phyloP scores from a whole-genome alignment of 2,113 vertebrate species.

The Diphyllodes magnificus region DNA sequence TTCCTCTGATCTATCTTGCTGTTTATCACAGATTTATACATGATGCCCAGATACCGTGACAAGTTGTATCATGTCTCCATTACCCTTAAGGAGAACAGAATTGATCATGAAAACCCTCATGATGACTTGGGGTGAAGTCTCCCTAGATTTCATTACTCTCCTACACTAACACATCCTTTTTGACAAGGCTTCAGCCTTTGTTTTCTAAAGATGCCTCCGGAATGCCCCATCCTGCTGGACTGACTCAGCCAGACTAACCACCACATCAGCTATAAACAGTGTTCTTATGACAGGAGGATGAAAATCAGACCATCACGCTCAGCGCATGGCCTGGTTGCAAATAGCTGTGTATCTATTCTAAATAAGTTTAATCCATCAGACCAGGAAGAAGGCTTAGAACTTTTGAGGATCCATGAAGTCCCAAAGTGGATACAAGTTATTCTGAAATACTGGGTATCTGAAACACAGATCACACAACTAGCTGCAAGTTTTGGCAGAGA shows the following conservation, averaged over 20 bases:
- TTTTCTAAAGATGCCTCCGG: slow-evolving; percentile 37
- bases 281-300: neutral
- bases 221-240: neutral
- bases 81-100: neutral
- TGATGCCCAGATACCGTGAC: neutral
- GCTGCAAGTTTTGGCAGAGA: neutral
- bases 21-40: neutral
- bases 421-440: neutral
- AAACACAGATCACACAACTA: neutral
- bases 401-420: neutral
- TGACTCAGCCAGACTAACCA: slow-evolving; percentile 12
- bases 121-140: slow-evolving; percentile 9
- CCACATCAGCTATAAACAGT: neutral
- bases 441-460: neutral
- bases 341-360: neutral
- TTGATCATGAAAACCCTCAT: neutral
- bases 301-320: neutral
- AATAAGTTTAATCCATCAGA: neutral
- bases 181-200: slow-evolving; percentile 40
- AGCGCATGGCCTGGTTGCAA: neutral
- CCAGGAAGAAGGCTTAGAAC: neutral
- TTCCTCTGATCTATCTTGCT: neutral
- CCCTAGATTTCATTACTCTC: neutral
- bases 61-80: neutral
- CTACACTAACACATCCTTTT: neutral